Conservation (phyloP, 2,888 invertebrate genomes). For the Dorcus parallelipipedus region DNA sequence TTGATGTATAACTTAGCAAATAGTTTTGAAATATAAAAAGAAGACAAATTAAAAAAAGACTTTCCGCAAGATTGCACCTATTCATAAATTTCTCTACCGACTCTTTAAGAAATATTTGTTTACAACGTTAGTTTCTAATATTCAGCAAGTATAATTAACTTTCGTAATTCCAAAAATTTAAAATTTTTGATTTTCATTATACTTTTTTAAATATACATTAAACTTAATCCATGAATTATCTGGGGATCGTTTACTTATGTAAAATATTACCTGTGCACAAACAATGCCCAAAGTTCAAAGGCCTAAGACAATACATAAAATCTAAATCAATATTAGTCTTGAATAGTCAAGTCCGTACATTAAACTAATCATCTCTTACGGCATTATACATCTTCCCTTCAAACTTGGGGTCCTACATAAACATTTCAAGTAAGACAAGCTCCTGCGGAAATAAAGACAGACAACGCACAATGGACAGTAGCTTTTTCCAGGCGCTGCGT, state of each 20-base stretch:
- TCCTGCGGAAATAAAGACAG: conserved; percentile 32
- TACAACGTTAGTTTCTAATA: too few species aligned
- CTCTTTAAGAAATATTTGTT: too few species aligned
- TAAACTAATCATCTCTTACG: conserved; percentile 43
- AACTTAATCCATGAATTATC: too few species aligned
- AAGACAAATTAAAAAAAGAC: too few species aligned
- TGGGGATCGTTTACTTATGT: conserved; percentile 12
- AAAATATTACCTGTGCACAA: conserved; percentile 40
- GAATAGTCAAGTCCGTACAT: conserved; percentile 39
- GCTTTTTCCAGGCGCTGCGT: conserved; percentile 23
- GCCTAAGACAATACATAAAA: conserved; percentile 40
- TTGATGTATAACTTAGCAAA: too few species aligned
- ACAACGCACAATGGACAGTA: conserved; percentile 32
- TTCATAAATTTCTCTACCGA: too few species aligned
- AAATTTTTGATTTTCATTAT: too few species aligned
- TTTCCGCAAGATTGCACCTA: too few species aligned
- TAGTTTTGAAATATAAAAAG: too few species aligned
- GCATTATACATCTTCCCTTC: conserved; percentile 33
- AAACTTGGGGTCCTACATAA: conserved; percentile 29
- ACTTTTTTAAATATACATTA: too few species aligned
- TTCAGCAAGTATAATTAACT: too few species aligned
- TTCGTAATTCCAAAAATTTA: too few species aligned
- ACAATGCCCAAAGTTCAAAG: conserved; percentile 24
- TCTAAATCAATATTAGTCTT: conserved; percentile 43
- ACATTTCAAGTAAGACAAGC: conserved; percentile 38